A percentile compares a stretch with the other conserved stretches of the same genome.
These are phyloP conservation scores for Tenthredo scrophulariae DNA, from an alignment of 2,888 invertebrate species.

Conservation along the genomic window DNA sequence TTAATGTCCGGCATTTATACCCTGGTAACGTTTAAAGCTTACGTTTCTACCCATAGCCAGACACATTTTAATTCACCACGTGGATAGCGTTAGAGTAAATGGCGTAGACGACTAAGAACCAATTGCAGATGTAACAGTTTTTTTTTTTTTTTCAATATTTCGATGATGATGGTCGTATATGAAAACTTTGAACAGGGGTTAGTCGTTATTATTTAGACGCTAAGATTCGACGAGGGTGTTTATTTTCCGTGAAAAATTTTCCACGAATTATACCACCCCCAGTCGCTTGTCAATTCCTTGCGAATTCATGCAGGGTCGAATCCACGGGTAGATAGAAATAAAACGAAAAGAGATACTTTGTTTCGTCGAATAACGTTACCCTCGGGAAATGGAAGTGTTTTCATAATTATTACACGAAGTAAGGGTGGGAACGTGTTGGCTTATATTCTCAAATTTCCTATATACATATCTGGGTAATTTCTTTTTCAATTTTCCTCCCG, in stretches of 20 bases:
- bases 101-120: background rate
- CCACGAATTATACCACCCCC: background rate
- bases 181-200: background rate
- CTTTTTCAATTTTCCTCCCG: background rate
- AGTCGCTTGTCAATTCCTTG: background rate
- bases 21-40: background rate
- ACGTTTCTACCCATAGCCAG: background rate
- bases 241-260: background rate
- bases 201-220: background rate
- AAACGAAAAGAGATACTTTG: constrained; percentile 2
- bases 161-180: background rate
- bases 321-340: background rate
- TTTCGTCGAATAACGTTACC: background rate
- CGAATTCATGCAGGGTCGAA: background rate
- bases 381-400: background rate
- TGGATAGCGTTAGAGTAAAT: background rate
- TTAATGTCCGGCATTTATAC: constrained; percentile 35
- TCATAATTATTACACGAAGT: constrained; percentile 22
- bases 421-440: background rate
- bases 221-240: background rate
- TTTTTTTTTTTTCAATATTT: background rate
- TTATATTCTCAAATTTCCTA: background rate
- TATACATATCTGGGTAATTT: background rate
- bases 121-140: background rate
- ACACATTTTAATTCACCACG: background rate